Evolutionary conservation across 2,113 vertebrate species (phyloP), one percentile per base, ranked within the genome.

Genomic region (Lanius collurio): DNA sequence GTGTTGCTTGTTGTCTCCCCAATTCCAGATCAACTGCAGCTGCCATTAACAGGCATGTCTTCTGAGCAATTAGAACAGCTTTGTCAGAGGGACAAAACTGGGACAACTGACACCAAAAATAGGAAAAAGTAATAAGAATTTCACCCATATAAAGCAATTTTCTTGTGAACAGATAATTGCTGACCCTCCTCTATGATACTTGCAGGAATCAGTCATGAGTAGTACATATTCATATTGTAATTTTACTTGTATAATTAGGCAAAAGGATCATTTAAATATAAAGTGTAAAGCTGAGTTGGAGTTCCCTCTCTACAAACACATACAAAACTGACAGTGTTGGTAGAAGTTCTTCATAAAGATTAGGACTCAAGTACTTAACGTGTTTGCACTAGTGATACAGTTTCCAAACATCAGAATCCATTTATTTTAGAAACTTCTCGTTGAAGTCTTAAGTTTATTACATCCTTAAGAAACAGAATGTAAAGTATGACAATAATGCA

Each of bases 31-130:
- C 98, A 75, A 98, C 92, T 55, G 98, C 98, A 86, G 97, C 97
- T 89, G 98, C 98, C 98, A 99, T 98, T 44, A 99, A 95, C 92
- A 99, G 98, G 91, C 98, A 99, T 1, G 98, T 99, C 98, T 98
- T 99, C 98, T 99, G 99, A 77, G 98, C 97, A 96, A 99, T 96
- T 46, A 99, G 95, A 94, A 99, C 90, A 23, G 96, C 97, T 95
- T 98, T 98, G 95, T 99, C 98, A 82, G 97, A 94, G 84, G 98
- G 97, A 91, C 99, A 99, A 94, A 98, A 97, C 97, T 98, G 98
- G 94, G 98, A 99, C 81, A 99, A 94, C 99, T 99, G 89, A 90
- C 97, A 97, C 70, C 83, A 97, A 92, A 97, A 92, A 86, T 4
- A 69, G 63, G 62, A 96, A 62, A 90, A 96, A 20, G 74, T 89